Base-by-base conservation (phyloP, 2,888 invertebrate genomes). In the Drosophila phalerata region DNA sequence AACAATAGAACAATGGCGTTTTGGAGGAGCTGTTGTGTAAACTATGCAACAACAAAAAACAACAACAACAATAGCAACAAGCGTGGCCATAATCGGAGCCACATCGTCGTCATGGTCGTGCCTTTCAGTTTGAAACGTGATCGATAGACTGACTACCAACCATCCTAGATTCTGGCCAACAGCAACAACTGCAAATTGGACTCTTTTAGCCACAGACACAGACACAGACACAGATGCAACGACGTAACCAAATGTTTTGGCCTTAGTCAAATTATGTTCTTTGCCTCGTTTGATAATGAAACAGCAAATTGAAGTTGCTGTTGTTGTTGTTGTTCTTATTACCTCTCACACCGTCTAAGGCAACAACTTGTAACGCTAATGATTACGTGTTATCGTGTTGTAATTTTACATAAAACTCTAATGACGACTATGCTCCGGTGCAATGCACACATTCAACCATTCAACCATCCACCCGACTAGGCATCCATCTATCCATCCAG, bases 341-440 rank as follows among this genome's bases (percentile, higher is more conserved):
- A 69, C 70, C 55, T 58, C 72, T 57, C 84, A 84, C 83, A 84
- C 84, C 79, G 79, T 79, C 58, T 43, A n/a, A 38, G 65, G 48
- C 62, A 19, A 56, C 55, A 37, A 64, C 56, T 56, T 42, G 32
- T 37, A 28, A 79, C 85, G 73, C 81, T 88, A 90, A 90, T 89
- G 90, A 90, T 90, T 88, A 90, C 85, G 87, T 88, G 90, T 90
- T 89, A 89, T 90, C 89, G 80, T 86, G 88, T 90, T 87, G 87
- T 86, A 90, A 89, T 89, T 90, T 89, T 87, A 84, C 89, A 88
- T 81, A 84, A 69, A 82, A 58, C 83, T 81, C 86, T 83, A 90
- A 89, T 89, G 88, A 90, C 73, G 84, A 65, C 61, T 69, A 72
- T 53, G 55, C 42, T 30, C 40, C 40, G 32, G 40, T 52, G 45